Conservation (phyloP, 2,888 invertebrate species). For the Agonopterix heracliana region DNA sequence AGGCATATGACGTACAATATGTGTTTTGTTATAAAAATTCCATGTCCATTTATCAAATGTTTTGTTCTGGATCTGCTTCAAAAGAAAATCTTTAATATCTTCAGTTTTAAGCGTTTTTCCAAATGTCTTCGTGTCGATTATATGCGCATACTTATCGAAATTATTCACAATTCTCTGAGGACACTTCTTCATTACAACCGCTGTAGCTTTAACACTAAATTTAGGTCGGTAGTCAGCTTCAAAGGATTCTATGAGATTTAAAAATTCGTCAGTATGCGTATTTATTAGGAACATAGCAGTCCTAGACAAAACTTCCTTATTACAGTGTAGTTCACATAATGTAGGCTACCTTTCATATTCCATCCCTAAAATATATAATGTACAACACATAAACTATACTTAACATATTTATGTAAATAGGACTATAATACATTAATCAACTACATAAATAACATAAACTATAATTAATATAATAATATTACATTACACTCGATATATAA, state of each 20-base stretch:
- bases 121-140: slow-evolving; percentile 41
- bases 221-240: slow-evolving; percentile 11
- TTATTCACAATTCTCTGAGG: slow-evolving; percentile 36
- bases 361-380: no score
- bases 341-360: no score
- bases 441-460: no score
- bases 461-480: no score
- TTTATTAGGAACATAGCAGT: slow-evolving; percentile 24
- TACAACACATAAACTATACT: no score
- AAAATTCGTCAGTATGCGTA: slow-evolving; percentile 30
- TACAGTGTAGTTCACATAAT: not conserved
- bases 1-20: slow-evolving; percentile 40
- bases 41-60: slow-evolving; percentile 21
- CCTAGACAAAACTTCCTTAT: slow-evolving; percentile 5
- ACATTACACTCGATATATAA: no score
- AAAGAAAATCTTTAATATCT: slow-evolving; percentile 11
- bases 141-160: slow-evolving; percentile 31
- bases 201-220: slow-evolving; percentile 40
- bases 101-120: slow-evolving; percentile 37
- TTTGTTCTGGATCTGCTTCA: slow-evolving; percentile 3
- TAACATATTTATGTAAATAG: no score
- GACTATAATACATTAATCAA: no score
- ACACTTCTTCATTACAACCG: slow-evolving; percentile 39
- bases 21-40: slow-evolving; percentile 28
- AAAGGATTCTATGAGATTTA: slow-evolving; percentile 32